Base-by-base conservation (phyloP, 2,113 vertebrate species). In the Nibea albiflora region DNA sequence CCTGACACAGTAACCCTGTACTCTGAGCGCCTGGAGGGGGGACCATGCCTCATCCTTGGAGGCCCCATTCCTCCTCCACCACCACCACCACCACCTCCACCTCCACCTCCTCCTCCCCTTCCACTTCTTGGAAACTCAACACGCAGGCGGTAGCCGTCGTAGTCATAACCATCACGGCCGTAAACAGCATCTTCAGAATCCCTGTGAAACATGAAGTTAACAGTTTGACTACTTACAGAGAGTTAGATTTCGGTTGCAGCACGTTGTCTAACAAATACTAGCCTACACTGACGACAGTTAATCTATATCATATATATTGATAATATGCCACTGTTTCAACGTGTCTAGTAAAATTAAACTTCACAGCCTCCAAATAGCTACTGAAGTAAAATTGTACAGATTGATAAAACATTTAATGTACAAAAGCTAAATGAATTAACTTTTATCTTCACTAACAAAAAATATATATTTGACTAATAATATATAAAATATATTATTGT, bases 1-100 rank as follows among this genome's bases (percentile, higher is more conserved):
- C 97, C 97, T 94, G 97, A 97, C 87, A 98, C 96, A 80, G 97
- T 94, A 90, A 98, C 96, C 92, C 97, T 96, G 92, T 97, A 96
- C 91, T 98, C 97, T 0, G 97, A 97, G 74, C 97, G 95, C 53
- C 97, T 94, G 62, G 96, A 96, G 2, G 97, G 96, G 58, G 97
- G 95, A 70, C 89, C 97, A 65, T 94, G 94, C 87, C 95, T 94
- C 85, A 92, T 95, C 89, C 94, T 93, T 5, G 93, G 94, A 42
- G 88, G 93, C 83, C 94, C 92, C 61, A 89, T 84, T 14, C 70
- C 89, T 4, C 85, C 89, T 0, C 88, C 89, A 0, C 90, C 88
- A 1, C 89, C 88, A n/a, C n/a, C n/a, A 2, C 88, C 90, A 0
- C 91, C 92, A 0, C 89, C 81, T n/a, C 90, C 88, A 0, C 89